phyloP scores from a whole-genome alignment of 2,888 invertebrate species.

The Willowsia nigromaculata region DNA sequence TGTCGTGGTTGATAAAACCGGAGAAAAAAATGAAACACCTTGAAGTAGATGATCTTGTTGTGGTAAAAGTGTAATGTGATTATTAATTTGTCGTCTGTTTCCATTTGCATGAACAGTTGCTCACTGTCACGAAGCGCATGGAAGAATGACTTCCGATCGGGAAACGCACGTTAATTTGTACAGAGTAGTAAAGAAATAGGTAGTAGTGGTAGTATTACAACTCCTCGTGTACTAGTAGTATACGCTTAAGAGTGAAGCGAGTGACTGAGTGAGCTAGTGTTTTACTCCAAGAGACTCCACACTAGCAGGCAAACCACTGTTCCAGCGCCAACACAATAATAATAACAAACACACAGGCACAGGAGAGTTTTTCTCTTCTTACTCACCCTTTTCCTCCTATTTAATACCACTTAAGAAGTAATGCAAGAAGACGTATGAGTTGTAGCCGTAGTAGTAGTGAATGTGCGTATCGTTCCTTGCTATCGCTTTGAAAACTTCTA shows the following conservation, averaged over 20 bases:
- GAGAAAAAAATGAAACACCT: not conserved
- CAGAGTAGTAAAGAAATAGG: slow-evolving; percentile 41
- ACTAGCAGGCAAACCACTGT: slow-evolving; percentile 10
- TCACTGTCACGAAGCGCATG: slow-evolving; percentile 72
- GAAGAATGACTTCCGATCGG: slow-evolving; percentile 71
- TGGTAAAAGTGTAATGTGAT: not conserved
- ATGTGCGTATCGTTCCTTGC: slow-evolving; percentile 59
- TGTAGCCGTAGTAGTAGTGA: slow-evolving; percentile 10
- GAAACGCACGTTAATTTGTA: slow-evolving; percentile 72
- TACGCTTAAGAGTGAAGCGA: not conserved
- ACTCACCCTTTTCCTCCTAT: slow-evolving; percentile 28
- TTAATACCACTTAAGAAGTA: slow-evolving; percentile 30
- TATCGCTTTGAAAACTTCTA: not conserved
- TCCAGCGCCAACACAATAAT: slow-evolving; percentile 50
- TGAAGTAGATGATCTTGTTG: not conserved
- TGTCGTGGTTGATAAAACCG: not conserved
- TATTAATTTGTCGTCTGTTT: slow-evolving; percentile 12
- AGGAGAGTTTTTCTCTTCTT: slow-evolving; percentile 42
- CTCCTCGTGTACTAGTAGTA: slow-evolving; percentile 34
- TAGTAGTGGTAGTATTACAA: slow-evolving; percentile 22
- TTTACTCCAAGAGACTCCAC: slow-evolving; percentile 42
- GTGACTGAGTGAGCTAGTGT: slow-evolving; percentile 34
- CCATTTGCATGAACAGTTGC: slow-evolving; percentile 55
- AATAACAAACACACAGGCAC: slow-evolving; percentile 15
- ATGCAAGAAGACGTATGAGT: not conserved